phyloP scores from a whole-genome alignment of 2,888 invertebrate species.

The Sicus ferrugineus region DNA sequence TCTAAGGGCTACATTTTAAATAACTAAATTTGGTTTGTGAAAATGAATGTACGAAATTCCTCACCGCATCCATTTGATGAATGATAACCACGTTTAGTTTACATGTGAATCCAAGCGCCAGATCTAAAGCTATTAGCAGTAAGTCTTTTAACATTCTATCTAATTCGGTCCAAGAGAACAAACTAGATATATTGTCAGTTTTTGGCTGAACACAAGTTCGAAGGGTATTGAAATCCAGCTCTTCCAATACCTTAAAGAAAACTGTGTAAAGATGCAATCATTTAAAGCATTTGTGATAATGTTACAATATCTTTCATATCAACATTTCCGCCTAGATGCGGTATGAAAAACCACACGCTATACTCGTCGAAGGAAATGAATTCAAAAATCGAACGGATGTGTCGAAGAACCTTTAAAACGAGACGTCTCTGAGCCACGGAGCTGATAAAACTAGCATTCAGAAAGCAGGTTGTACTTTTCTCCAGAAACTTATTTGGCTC shows the following conservation, averaged over 20 bases:
- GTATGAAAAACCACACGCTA: slow-evolving; percentile 38
- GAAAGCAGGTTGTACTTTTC: slow-evolving; percentile 27
- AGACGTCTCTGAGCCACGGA: slow-evolving; percentile 15
- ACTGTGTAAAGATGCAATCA: not conserved
- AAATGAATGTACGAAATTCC: no score
- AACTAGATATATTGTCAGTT: not conserved
- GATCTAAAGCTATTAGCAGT: slow-evolving; percentile 34
- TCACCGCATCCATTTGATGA: slow-evolving; percentile 32
- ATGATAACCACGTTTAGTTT: slow-evolving; percentile 31
- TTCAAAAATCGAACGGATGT: slow-evolving; percentile 35
- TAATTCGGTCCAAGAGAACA: slow-evolving; percentile 28
- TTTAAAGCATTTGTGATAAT: not conserved
- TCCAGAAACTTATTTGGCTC: slow-evolving; percentile 22
- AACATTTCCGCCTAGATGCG: slow-evolving; percentile 29
- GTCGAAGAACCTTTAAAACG: slow-evolving; percentile 30
- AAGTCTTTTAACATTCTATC: slow-evolving; percentile 31
- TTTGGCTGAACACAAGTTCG: slow-evolving; percentile 35
- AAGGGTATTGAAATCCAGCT: slow-evolving; percentile 33
- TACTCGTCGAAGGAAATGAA: slow-evolving; percentile 36
- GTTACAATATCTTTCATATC: slow-evolving; percentile 34
- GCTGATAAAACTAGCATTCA: slow-evolving; percentile 18
- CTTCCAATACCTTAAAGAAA: slow-evolving; percentile 21
- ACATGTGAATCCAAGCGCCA: slow-evolving; percentile 31
- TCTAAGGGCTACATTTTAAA: no score
- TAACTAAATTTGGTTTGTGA: no score